Base-by-base conservation (phyloP, 1,140 invertebrate species). In the Ips nitidus region DNA sequence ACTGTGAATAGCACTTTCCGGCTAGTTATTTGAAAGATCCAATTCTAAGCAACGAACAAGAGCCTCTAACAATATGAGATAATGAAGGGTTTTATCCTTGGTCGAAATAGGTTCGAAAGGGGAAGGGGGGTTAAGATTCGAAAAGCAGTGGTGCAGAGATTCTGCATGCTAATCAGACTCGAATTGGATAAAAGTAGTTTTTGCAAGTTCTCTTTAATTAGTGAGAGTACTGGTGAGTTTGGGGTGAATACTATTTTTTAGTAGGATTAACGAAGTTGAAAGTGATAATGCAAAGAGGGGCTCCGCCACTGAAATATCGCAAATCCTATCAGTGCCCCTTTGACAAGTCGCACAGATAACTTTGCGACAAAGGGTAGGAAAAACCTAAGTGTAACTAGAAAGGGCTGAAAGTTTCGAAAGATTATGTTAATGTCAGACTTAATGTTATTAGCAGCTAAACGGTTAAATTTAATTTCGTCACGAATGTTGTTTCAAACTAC, bases 71-170 rank as follows among this genome's bases (percentile, higher is more conserved):
- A 70, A 70, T 70, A 65, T 65, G 69, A 64, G 69, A 65, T 70
- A 70, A 70, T 70, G 69, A 70, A 70, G 69, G 61, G 69, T 65
- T 70, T 57, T 63, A 69, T 64, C 59, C 68, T 57, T 64, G 52
- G 57, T 69, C 68, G 41, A 69, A 69, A 57, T 59, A 41, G 22
- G 61, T 36, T 52, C 50, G 42, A 53, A 61, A 41, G 8, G 22
- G 50, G 42, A 7, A 4, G 56, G 45, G 41, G 42, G 58, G 37
- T 57, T 60, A 68, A 59, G 39, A 57, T 41, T 61, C 45, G 7
- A 50, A 8, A 50, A 1, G 45, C 66, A 68, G 66, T 59, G 66
- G 66, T 55, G 66, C 45, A 22, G 22, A 60, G 58, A 5, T 60
- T 22, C 5, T 41, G 1, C 7, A 60, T 22, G 22, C 47, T 60